Percentiles rank a stretch among this genome's conserved stretches.
These are phyloP conservation scores for Vulpes ferrilata DNA, from an alignment of 2,113 vertebrate species.

Conservation along the genomic window DNA sequence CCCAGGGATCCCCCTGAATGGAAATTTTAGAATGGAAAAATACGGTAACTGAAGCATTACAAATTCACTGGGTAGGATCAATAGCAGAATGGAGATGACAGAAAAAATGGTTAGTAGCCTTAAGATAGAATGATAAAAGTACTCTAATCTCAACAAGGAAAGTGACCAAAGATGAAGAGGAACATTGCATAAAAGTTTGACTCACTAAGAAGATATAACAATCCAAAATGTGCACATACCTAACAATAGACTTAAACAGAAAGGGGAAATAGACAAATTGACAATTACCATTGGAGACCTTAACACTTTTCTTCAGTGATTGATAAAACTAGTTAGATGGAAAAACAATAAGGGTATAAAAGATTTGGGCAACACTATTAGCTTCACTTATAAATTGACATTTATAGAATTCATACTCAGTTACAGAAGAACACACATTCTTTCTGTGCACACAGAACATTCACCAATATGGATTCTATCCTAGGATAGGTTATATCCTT, in stretches of 20 bases:
- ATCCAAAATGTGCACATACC: neutral
- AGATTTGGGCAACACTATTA: neutral
- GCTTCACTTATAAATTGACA: neutral
- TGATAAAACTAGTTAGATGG: neutral
- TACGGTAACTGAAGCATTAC: neutral
- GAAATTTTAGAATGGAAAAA: conserved; percentile 8
- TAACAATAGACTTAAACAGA: neutral
- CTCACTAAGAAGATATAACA: neutral
- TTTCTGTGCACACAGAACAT: neutral
- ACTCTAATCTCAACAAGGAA: neutral
- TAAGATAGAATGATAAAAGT: neutral
- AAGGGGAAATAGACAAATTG: neutral
- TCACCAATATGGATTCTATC: neutral
- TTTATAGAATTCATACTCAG: neutral
- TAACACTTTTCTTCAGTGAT: neutral
- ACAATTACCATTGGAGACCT: neutral
- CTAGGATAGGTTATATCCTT: neutral
- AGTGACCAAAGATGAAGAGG: neutral
- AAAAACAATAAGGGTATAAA: neutral
- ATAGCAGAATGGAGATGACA: neutral
- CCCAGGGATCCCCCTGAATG: neutral
- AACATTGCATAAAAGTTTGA: neutral
- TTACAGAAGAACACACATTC: neutral
- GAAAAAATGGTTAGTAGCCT: neutral
- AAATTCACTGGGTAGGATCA: neutral